These are phyloP conservation scores for Cladopsammia gracilis DNA, from an alignment of 64 coral and sea anemone genomes.

Conservation along the genomic window DNA sequence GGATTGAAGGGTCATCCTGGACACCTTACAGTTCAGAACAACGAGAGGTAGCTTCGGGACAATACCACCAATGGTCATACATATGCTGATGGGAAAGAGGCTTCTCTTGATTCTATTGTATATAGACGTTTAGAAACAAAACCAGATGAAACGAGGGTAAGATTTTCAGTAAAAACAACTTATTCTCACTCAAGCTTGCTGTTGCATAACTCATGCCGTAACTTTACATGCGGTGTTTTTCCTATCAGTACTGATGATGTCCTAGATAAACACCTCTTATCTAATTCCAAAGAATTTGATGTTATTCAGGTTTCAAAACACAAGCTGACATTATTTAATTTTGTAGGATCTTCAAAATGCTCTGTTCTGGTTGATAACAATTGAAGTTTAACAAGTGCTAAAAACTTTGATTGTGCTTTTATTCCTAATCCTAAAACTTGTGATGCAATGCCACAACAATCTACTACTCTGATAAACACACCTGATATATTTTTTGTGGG, in stretches of 20 bases:
- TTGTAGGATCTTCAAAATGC: not conserved
- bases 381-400: not conserved
- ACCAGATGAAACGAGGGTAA: not conserved
- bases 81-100: conserved; percentile 33
- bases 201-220: conserved; percentile 8
- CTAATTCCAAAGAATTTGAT: conserved; percentile 26
- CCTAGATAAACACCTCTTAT: conserved; percentile 29
- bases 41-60: conserved; percentile 39
- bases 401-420: conserved; percentile 30
- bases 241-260: conserved; percentile 50
- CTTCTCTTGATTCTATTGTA: conserved; percentile 41
- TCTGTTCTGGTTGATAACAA: not conserved
- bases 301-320: conserved; percentile 26
- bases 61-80: conserved; percentile 38
- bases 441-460: not conserved
- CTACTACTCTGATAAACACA: not conserved
- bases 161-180: conserved; percentile 14
- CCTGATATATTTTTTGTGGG: conserved; percentile 31
- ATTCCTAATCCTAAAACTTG: conserved; percentile 19
- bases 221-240: conserved; percentile 23
- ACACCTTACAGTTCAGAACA: conserved; percentile 49
- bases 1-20: conserved; percentile 40
- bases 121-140: conserved; percentile 16
- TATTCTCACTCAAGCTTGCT: not conserved
- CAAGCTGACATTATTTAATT: conserved; percentile 22